phyloP scores from a whole-genome alignment of 2,888 invertebrate genomes.

The Oeneis ivallda region DNA sequence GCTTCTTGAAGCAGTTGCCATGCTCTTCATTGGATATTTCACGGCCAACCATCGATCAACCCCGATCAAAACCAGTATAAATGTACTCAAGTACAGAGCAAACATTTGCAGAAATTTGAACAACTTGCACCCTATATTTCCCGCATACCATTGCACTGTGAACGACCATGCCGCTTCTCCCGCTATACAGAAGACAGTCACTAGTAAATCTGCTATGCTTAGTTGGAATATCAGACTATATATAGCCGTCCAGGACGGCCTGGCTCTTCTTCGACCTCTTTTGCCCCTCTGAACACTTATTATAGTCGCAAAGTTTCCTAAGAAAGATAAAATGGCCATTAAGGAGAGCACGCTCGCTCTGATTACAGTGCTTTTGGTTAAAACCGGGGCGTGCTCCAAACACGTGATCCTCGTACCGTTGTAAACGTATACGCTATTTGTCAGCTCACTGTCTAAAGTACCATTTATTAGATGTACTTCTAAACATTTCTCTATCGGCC shows the following conservation, averaged over 20 bases:
- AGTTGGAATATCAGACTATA: conserved; percentile 90
- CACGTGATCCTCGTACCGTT: conserved; percentile 69
- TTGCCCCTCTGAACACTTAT: conserved; percentile 87
- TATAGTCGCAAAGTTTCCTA: conserved; percentile 89
- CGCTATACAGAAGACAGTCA: conserved; percentile 90
- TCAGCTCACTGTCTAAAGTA: conserved; percentile 52
- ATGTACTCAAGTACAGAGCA: conserved; percentile 90
- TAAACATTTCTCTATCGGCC: conserved; percentile 68
- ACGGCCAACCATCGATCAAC: conserved; percentile 91
- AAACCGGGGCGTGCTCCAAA: conserved; percentile 85
- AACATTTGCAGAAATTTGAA: conserved; percentile 92
- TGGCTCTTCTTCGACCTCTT: conserved; percentile 76
- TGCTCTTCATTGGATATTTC: conserved; percentile 88
- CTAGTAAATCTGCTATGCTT: conserved; percentile 91
- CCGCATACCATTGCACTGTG: conserved; percentile 90
- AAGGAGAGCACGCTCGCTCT: conserved; percentile 85
- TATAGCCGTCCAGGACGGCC: conserved; percentile 86
- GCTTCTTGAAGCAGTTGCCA: conserved; percentile 85
- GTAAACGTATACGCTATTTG: conserved; percentile 50
- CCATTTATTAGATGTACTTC: conserved; percentile 55
- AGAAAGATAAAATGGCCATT: conserved; percentile 87
- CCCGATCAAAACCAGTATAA: conserved; percentile 90
- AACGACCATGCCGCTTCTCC: conserved; percentile 92
- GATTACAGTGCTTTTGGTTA: conserved; percentile 83
- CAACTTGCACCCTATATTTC: conserved; percentile 88